Conservation (phyloP, 2,113 vertebrate genomes). For the Burhinus oedicnemus region DNA sequence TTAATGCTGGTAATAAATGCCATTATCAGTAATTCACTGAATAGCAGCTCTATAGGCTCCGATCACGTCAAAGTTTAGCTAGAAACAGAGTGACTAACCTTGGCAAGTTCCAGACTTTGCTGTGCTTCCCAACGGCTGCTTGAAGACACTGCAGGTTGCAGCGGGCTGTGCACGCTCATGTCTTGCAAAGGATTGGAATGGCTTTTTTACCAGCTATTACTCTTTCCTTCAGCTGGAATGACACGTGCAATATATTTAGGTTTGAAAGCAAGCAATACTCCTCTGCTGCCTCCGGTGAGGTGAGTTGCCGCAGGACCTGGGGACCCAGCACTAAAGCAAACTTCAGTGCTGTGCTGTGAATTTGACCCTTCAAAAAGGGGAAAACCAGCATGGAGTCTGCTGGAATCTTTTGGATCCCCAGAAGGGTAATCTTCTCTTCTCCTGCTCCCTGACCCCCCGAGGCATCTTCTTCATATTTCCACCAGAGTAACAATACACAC, state of each 20-base stretch:
- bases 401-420: neutral
- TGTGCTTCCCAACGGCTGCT: neutral
- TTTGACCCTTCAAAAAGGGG: neutral
- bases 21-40: conserved; percentile 57
- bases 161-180: neutral
- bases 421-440: neutral
- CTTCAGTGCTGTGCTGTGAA: neutral
- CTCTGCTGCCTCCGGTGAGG: neutral
- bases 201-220: neutral
- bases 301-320: neutral
- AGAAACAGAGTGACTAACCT: conserved; percentile 33
- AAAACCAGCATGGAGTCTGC: neutral
- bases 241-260: neutral
- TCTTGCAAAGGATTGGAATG: neutral
- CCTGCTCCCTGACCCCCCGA: neutral
- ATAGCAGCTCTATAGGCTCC: neutral
- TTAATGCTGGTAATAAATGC: conserved; percentile 67
- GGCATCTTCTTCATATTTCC: neutral
- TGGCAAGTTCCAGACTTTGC: neutral
- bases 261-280: neutral
- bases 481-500: neutral
- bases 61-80: conserved; percentile 14
- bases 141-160: neutral
- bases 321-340: neutral
- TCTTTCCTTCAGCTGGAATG: neutral